These are phyloP conservation scores for Serilophus lunatus DNA, from an alignment of 2,113 vertebrate genomes.

Conservation along the genomic window DNA sequence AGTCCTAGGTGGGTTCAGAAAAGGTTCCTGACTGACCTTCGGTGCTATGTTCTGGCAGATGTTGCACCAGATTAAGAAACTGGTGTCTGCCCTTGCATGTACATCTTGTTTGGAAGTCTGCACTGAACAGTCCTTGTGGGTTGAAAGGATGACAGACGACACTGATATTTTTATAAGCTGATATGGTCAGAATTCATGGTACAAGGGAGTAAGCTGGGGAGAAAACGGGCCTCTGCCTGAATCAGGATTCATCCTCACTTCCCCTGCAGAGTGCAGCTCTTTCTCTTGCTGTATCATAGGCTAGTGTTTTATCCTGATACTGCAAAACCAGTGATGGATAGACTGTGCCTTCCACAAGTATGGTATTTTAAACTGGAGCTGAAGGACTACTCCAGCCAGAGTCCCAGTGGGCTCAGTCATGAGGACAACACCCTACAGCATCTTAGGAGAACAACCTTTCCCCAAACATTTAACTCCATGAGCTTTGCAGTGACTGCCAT, in stretches of 20 bases:
- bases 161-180: not conserved
- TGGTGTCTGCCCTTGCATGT: not conserved
- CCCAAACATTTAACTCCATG: not conserved
- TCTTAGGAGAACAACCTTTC: not conserved
- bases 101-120: not conserved
- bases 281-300: not conserved
- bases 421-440: not conserved
- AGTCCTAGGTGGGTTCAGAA: not conserved
- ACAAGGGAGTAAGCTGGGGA: not conserved
- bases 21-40: accelerated
- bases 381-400: not conserved
- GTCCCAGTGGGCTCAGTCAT: not conserved
- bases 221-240: not conserved
- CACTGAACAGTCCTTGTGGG: not conserved
- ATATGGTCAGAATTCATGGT: not conserved
- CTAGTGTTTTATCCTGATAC: not conserved
- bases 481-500: not conserved
- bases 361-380: not conserved
- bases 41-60: accelerated
- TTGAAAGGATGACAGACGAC: not conserved
- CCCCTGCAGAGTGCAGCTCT: not conserved
- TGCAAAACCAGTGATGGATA: not conserved
- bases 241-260: not conserved
- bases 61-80: not conserved
- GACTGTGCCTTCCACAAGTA: accelerated